Conservation (phyloP, 2,888 invertebrate genomes). For the Notodonta dromedarius region DNA sequence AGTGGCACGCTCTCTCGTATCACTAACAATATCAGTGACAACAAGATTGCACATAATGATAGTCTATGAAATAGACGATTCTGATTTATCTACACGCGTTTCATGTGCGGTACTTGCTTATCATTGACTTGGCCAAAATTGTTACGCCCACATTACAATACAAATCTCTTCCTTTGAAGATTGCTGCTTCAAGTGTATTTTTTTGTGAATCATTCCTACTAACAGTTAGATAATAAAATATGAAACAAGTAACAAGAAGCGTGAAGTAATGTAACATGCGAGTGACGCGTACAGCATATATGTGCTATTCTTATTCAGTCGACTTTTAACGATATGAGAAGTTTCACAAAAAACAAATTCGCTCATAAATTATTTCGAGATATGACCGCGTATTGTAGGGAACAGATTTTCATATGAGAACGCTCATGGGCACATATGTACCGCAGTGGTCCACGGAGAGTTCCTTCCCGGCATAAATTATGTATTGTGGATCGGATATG, state of each 20-base stretch:
- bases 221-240: neutral
- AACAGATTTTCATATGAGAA: conserved; percentile 38
- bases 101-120: conserved; percentile 19
- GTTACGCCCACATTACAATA: conserved; percentile 1
- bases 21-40: conserved; percentile 54
- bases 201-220: neutral
- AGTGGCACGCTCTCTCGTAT: conserved; percentile 41
- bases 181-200: neutral
- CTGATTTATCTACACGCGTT: conserved; percentile 28
- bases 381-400: conserved; percentile 31
- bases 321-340: conserved; percentile 11
- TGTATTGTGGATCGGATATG: conserved; percentile 56
- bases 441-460: conserved; percentile 24
- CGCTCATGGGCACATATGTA: conserved; percentile 28
- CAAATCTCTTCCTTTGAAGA: neutral
- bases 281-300: conserved; percentile 10
- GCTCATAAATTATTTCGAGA: conserved; percentile 22
- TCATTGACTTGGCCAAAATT: conserved; percentile 22
- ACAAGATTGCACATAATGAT: conserved; percentile 50
- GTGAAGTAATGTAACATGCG: conserved; percentile 5
- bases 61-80: conserved; percentile 16
- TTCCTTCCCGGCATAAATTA: conserved; percentile 56
- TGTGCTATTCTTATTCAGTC: conserved; percentile 15
- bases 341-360: conserved; percentile 12
- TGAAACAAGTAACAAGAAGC: neutral